Conservation (phyloP, 2,797 vertebrate species). For the Xyrichtys novacula region DNA sequence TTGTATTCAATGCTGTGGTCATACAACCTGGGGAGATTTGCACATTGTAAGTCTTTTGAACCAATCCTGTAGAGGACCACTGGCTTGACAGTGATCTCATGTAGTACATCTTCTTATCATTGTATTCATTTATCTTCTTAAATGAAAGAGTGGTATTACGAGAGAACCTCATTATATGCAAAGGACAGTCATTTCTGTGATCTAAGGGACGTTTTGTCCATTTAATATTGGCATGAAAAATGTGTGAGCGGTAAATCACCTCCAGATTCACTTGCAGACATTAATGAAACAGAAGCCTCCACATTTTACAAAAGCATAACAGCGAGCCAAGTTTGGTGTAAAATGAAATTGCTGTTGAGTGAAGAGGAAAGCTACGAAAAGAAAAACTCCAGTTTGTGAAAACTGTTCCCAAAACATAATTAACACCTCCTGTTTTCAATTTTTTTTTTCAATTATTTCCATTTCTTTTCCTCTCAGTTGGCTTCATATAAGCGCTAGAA, state of each 20-base stretch:
- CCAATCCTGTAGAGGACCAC: not conserved
- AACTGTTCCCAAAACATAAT: not conserved
- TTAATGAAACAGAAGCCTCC: no score
- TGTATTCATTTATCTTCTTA: not conserved
- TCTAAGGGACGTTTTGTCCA: no score
- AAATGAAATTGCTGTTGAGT: conserved; percentile 25
- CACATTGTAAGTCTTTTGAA: not conserved
- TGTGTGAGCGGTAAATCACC: no score
- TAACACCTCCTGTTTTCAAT: not conserved
- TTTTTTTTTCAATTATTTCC: not conserved
- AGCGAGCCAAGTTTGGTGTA: no score
- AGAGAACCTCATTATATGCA: not conserved
- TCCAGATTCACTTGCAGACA: no score
- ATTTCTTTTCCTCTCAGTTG: not conserved
- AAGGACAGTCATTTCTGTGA: not conserved
- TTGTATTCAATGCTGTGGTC: conserved; percentile 23
- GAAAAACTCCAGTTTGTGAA: not conserved
- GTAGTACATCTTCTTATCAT: not conserved
- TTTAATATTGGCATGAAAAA: no score
- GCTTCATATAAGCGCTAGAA: not conserved
- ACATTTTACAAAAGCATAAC: no score
- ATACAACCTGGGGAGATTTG: conserved; percentile 5
- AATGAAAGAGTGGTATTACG: not conserved
- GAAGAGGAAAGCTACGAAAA: conserved; percentile 1
- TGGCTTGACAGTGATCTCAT: not conserved